Percentiles rank a stretch among this genome's conserved stretches.
phyloP scores from a whole-genome alignment of 2,888 invertebrate species.

The Eudasyphora cyanicolor region DNA sequence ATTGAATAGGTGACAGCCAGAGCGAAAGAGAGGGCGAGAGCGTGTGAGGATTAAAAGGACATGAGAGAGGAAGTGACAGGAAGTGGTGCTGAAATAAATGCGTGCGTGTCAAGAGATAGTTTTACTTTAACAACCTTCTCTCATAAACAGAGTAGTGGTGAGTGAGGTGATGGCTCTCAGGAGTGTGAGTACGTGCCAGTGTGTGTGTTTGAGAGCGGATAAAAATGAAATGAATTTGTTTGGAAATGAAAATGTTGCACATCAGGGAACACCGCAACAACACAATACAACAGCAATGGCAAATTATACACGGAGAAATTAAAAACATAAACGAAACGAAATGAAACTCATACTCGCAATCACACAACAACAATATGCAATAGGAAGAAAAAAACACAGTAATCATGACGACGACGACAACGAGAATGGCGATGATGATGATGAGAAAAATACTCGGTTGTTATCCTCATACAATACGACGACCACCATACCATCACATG shows the following conservation, averaged over 20 bases:
- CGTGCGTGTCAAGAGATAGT: constrained; percentile 69
- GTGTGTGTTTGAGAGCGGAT: background rate
- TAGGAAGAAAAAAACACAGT: background rate
- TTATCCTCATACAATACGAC: constrained; percentile 16
- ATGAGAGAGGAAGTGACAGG: background rate
- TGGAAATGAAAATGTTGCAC: constrained; percentile 38
- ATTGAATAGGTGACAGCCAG: too few species aligned
- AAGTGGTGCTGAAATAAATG: constrained; percentile 60
- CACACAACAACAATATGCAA: constrained; percentile 21
- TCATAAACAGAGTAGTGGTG: background rate
- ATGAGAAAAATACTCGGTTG: constrained; percentile 39
- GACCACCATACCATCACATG: background rate
- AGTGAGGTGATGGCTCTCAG: background rate
- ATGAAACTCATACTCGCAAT: constrained; percentile 28
- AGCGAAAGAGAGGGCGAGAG: constrained; percentile 10
- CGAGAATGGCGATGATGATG: background rate
- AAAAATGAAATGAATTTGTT: constrained; percentile 47
- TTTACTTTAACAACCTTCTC: constrained; percentile 46
- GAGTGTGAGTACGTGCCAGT: constrained; percentile 17
- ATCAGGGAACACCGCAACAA: constrained; percentile 32
- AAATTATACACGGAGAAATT: constrained; percentile 53
- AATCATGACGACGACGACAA: constrained; percentile 31
- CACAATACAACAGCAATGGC: constrained; percentile 34
- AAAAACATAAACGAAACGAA: constrained; percentile 48
- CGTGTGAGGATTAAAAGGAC: background rate